Evolutionary conservation across 2,113 vertebrate genomes (phyloP), one percentile per base, ranked within the genome.

Genomic region (Chlorodrepanis virens): DNA sequence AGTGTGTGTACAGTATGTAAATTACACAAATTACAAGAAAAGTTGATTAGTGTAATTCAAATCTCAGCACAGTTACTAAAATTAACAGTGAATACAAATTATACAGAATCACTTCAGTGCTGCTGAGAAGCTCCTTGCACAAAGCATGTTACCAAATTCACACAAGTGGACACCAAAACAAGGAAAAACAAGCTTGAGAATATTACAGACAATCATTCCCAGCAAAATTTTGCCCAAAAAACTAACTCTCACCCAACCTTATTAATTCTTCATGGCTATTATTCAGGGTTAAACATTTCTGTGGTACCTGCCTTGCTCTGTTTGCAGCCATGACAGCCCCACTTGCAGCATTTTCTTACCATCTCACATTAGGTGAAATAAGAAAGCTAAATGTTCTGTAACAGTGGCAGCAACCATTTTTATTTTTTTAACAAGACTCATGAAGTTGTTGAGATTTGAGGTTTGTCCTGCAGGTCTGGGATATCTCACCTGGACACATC

Each of bases 31-130:
- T 97, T 97, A 97, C 95, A 96, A 96, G 95, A 97, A 96, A 97
- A 97, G 95, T 97, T 97, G 96, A 97, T 97, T 97, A 97, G 97
- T 4, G 90, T 97, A 97, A 97, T 97, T 97, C 96, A 96, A 97
- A 95, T 94, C 97, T 97, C 95, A 92, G 90, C 12, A 2, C 96
- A 93, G 96, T 97, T 96, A 96, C 97, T 97, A 97, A 97, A 97
- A 97, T 97, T 97, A 97, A 97, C 97, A 97, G 94, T 94, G 97
- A 97, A 96, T 94, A 96, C 97, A 96, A 96, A 97, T 97, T 86
- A 94, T 23, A 91, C 82, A 80, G 78, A 88, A 96, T 84, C 86
- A 94, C 79, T 95, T 96, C 90, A 93, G 75, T 19, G 57, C 21
- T 15, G 64, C 81, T 90, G 79, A 93, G 93, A 35, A 95, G 82